These are phyloP conservation scores for Taurulus bubalis DNA, from an alignment of 2,113 vertebrate genomes.

Conservation along the genomic window DNA sequence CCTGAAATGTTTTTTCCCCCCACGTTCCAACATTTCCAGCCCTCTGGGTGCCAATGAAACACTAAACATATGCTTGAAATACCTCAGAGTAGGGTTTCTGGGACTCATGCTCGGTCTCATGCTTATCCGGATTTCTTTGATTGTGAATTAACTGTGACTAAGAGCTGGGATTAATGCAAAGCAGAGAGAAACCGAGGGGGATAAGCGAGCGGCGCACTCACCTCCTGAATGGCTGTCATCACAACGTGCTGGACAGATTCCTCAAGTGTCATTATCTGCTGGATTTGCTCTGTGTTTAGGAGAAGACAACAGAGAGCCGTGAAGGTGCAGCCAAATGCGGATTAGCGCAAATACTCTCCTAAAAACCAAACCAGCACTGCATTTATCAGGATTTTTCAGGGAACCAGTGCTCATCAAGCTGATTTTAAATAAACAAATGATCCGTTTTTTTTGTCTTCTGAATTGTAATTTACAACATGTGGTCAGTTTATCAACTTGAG, in stretches of 20 bases:
- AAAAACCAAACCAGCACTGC: conserved; percentile 1
- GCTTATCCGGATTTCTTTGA: conserved; percentile 51
- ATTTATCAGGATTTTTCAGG: conserved; percentile 5
- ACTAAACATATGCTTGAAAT: conserved; percentile 40
- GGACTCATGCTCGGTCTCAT: conserved; percentile 28
- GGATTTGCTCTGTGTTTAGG: conserved; percentile 88
- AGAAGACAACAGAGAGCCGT: conserved; percentile 36
- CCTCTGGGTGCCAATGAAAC: not conserved
- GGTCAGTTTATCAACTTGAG: not conserved
- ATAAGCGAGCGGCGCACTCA: conserved; percentile 70
- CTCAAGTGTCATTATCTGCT: conserved; percentile 93
- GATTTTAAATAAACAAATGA: not conserved
- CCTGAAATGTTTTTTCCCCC: not conserved
- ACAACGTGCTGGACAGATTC: conserved; percentile 94
- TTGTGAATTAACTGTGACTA: conserved; percentile 59
- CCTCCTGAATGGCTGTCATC: conserved; percentile 95
- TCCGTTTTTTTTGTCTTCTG: not conserved
- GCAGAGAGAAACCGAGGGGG: conserved; percentile 7
- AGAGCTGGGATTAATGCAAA: conserved; percentile 57
- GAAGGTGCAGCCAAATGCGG: conserved; percentile 56
- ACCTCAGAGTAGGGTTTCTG: conserved; percentile 28
- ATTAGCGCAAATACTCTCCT: conserved; percentile 40
- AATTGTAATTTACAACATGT: not conserved
- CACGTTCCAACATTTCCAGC: not conserved
- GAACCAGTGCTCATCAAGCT: not conserved